A percentile compares a stretch with the other conserved stretches of the same genome.
phyloP scores from a whole-genome alignment of 2,888 invertebrate genomes.

The Leistus spinibarbis region DNA sequence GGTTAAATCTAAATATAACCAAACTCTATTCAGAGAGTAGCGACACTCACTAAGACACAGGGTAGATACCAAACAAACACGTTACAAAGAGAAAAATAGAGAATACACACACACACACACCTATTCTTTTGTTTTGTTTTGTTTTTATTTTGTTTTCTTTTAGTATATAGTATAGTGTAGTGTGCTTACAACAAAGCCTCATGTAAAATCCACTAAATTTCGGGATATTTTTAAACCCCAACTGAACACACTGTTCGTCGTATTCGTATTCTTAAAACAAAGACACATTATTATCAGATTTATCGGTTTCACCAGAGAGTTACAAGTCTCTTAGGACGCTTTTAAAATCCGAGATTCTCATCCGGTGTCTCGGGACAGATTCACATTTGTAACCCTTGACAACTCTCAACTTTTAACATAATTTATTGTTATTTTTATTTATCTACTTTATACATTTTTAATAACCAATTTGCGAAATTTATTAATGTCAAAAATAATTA shows the following conservation, averaged over 20 bases:
- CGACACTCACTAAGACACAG: no score
- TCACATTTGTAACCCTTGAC: neutral
- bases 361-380: neutral
- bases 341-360: neutral
- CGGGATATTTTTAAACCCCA: constrained; percentile 30
- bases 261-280: constrained; percentile 23
- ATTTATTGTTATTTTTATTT: no score
- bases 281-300: constrained; percentile 1
- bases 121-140: neutral
- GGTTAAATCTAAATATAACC: constrained; percentile 8
- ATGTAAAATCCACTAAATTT: constrained; percentile 36
- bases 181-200: constrained; percentile 12
- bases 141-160: neutral
- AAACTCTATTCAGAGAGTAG: neutral
- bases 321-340: neutral
- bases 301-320: neutral
- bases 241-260: no score
- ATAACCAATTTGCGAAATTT: no score
- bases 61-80: no score
- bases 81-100: neutral
- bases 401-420: no score
- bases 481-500: no score
- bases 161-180: neutral
- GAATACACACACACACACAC: neutral
- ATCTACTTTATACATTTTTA: no score